Evolutionary conservation across 2,888 invertebrate species (phyloP).

Genomic region (Mesorhabditis sp.): DNA sequence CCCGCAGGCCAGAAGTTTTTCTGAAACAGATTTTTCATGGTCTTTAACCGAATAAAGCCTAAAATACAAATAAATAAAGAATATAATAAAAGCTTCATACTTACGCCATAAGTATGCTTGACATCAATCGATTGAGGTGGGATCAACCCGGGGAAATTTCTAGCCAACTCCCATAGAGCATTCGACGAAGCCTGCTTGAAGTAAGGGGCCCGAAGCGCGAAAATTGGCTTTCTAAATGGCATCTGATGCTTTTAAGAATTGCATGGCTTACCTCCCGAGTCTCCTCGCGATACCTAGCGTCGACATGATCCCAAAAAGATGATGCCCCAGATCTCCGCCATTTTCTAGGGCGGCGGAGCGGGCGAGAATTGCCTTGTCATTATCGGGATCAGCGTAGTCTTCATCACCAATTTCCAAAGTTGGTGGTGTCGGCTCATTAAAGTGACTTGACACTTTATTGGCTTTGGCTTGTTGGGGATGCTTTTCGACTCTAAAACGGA

Average conservation of each 20-base stretch:
- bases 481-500: too few species aligned
- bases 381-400: neutral
- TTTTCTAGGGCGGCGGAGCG: neutral
- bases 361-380: neutral
- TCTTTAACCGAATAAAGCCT: neutral
- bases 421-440: too few species aligned
- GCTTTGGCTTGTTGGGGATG: too few species aligned
- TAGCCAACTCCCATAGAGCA: neutral
- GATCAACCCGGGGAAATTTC: neutral
- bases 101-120: neutral
- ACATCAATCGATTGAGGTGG: neutral
- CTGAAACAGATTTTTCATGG: neutral
- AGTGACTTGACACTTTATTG: too few species aligned
- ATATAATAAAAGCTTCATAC: neutral
- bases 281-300: neutral
- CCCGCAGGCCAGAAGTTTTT: neutral
- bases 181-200: neutral
- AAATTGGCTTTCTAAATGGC: neutral
- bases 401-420: neutral
- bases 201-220: constrained; percentile 2
- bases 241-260: neutral
- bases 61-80: too few species aligned
- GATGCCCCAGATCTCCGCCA: neutral
- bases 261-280: neutral
- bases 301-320: neutral